Evolutionary conservation across 1,140 invertebrate species (phyloP).

Genomic region (Drosophila kanapiae): DNA sequence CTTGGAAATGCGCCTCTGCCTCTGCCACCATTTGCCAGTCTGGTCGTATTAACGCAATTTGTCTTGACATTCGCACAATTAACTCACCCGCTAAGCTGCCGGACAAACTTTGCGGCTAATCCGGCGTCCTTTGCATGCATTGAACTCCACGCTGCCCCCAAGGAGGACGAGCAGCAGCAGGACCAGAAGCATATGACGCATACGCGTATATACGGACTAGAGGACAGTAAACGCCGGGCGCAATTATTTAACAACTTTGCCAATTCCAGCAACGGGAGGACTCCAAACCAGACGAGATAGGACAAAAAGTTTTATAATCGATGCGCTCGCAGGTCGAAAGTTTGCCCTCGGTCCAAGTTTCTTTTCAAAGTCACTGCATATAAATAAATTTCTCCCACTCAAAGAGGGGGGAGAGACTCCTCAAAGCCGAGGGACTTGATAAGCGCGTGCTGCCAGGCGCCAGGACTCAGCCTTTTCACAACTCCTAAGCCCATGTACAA

Average conservation of each 20-base stretch:
- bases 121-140: slow-evolving; percentile 52
- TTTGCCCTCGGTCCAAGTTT: slow-evolving; percentile 70
- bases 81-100: slow-evolving; percentile 78
- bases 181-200: slow-evolving; percentile 63
- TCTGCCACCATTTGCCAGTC: slow-evolving; percentile 50
- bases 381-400: slow-evolving; percentile 71
- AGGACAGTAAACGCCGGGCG: slow-evolving; percentile 67
- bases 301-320: slow-evolving; percentile 82
- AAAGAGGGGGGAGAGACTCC: not conserved
- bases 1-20: slow-evolving; percentile 22
- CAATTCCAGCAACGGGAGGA: slow-evolving; percentile 53
- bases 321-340: slow-evolving; percentile 78
- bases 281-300: slow-evolving; percentile 69
- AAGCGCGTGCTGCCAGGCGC: slow-evolving; percentile 63
- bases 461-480: slow-evolving; percentile 64
- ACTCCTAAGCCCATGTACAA: slow-evolving; percentile 70
- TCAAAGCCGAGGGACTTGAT: slow-evolving; percentile 39
- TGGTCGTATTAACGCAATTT: slow-evolving; percentile 81
- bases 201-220: slow-evolving; percentile 43
- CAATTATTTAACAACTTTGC: slow-evolving; percentile 83
- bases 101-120: slow-evolving; percentile 70
- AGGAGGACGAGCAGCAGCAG: not conserved
- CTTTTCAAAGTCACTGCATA: slow-evolving; percentile 83
- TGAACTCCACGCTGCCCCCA: slow-evolving; percentile 15
- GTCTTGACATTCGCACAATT: slow-evolving; percentile 85